A percentile compares a stretch with the other conserved stretches of the same genome.
Conservation (phyloP, 2,888 invertebrate species). For the Protonemura montana region DNA sequence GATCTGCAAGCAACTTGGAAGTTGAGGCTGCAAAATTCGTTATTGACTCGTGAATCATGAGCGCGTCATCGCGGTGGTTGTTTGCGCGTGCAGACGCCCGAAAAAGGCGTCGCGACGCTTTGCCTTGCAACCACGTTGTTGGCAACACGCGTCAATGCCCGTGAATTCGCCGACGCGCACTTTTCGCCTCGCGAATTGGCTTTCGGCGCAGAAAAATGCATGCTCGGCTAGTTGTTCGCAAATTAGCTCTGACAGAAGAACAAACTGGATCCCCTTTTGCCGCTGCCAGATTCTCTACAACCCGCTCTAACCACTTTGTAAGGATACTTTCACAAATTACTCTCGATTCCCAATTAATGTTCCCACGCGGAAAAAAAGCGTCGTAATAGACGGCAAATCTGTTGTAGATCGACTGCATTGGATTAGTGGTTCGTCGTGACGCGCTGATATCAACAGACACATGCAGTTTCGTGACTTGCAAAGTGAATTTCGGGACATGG, state of each 20-base stretch:
- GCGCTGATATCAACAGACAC: background rate
- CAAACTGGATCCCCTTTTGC: background rate
- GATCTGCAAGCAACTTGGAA: background rate
- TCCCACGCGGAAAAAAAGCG: constrained; percentile 10
- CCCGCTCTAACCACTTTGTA: background rate
- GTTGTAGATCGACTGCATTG: constrained; percentile 8
- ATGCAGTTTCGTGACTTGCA: constrained; percentile 30
- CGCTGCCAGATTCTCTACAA: background rate
- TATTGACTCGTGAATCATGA: background rate
- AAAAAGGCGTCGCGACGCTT: too few species aligned
- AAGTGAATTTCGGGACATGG: background rate
- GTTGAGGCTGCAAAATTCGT: background rate
- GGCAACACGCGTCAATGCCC: too few species aligned
- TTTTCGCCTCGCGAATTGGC: background rate
- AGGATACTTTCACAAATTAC: background rate
- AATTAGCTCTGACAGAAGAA: background rate
- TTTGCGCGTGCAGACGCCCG: background rate
- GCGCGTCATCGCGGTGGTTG: background rate
- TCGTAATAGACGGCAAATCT: background rate
- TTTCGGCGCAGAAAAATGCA: background rate
- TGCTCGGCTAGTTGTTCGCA: background rate
- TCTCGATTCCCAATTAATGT: background rate
- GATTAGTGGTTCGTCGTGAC: constrained; percentile 14
- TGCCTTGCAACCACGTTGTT: too few species aligned
- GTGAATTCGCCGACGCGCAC: background rate